Evolutionary conservation across 23 tunicate species (phyloP).

Genomic region (Trididemnum clinides): DNA sequence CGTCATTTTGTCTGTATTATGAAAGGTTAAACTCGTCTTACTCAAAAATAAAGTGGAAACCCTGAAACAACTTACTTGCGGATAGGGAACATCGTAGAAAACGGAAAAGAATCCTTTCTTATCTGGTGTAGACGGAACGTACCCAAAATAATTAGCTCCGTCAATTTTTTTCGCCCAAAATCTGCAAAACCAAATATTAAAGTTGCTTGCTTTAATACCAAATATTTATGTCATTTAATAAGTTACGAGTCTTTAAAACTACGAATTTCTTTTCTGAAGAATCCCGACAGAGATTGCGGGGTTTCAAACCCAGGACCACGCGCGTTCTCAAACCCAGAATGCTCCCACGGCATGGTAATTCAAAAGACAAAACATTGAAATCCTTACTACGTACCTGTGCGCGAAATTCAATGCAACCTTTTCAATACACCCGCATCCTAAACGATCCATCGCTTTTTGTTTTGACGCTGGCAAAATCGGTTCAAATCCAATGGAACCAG

Average conservation of each 20-base stretch:
- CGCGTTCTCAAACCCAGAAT: no score
- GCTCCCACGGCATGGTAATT: no score
- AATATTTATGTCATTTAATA: no score
- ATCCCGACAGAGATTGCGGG: no score
- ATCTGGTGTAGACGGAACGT: conserved; percentile 54
- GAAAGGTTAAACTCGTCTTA: not conserved
- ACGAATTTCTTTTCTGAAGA: no score
- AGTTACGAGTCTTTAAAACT: no score
- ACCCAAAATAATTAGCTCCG: conserved; percentile 91
- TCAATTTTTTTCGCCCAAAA: conserved; percentile 84
- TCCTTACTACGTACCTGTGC: conserved; percentile 46
- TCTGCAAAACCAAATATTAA: conserved; percentile 5
- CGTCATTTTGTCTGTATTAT: no score
- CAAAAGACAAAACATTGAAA: no score
- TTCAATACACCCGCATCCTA: conserved; percentile 92
- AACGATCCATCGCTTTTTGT: conserved; percentile 47
- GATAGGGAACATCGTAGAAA: conserved; percentile 80
- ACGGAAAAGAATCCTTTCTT: conserved; percentile 78
- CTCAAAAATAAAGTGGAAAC: not conserved
- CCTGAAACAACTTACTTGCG: conserved; percentile 14
- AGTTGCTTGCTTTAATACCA: no score
- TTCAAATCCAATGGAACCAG: conserved; percentile 63
- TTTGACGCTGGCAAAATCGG: conserved; percentile 52
- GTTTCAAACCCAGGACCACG: no score
- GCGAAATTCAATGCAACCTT: conserved; percentile 64